Base-by-base conservation (phyloP, 2,888 invertebrate species). In the Platynereis dumerilii region DNA sequence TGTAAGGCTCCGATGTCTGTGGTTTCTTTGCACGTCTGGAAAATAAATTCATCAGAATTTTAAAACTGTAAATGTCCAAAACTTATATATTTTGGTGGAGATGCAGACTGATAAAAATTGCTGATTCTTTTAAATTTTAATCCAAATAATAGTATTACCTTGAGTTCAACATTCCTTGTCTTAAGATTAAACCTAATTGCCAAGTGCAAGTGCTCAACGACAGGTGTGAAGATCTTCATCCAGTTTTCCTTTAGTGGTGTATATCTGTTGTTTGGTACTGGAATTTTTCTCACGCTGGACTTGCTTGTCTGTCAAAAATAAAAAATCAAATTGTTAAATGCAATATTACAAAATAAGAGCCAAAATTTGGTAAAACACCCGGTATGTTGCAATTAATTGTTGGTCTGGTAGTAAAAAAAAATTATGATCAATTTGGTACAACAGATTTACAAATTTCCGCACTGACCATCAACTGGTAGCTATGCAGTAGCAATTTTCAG, bases 201-300 rank as follows among this genome's bases (percentile, higher is more conserved):
- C 24, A 99, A 86, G 70, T 95, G 89, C 68, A 99, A 87, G 80
- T 99, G 93, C 80, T 99, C 96, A 0, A 98, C 97, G 39, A 99
- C 88, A 0, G 99, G 97, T 57, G 93, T 92, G 80, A 96, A 96
- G 73, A 99, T 94, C 85, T 97, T 94, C 84, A 94, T 87, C 99
- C 99, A 99, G 78, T 92, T 93, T 78, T 96, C 93, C 86, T 96
- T 97, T 10, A 99, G 85, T 0, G 98, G 96, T 10, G 94, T 91
- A 78, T 93, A 94, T 83, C 99, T 90, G 77, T 99, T 93, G 3
- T 92, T 88, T 17, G 99, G 99, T n/a, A 99, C 94, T 7, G 92
- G 86, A 44, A 99, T 71, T 67, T 80, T 82, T 55, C 83, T 71
- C 10, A 78, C 59, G 59, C 80, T 79, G 52, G 74, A 65, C 67